Percentiles rank a stretch among this genome's conserved stretches.
These are phyloP conservation scores for Zaprionus taronus DNA, from an alignment of 1,140 invertebrate genomes.

Conservation along the genomic window DNA sequence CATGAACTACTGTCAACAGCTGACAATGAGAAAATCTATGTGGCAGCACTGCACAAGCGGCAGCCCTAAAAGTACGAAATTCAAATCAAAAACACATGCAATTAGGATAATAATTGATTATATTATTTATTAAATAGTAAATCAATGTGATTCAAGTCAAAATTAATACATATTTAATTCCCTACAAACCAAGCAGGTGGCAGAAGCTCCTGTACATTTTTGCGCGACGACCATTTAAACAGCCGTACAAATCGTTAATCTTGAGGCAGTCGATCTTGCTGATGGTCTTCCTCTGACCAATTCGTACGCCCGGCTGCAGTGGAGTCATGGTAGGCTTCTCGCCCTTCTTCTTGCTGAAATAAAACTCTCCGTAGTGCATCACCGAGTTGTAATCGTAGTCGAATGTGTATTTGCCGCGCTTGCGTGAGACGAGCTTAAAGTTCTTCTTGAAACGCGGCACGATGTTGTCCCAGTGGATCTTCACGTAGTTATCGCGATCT, in stretches of 20 bases:
- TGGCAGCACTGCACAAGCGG: neutral
- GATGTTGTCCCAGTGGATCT: conserved; percentile 91
- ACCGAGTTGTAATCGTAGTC: conserved; percentile 90
- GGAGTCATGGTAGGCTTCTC: conserved; percentile 86
- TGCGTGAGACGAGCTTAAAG: conserved; percentile 88
- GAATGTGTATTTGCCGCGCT: conserved; percentile 88
- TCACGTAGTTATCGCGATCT: conserved; percentile 92
- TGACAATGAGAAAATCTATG: neutral
- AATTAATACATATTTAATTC: conserved; percentile 42
- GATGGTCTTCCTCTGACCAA: conserved; percentile 88
- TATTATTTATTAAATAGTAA: conserved; percentile 59
- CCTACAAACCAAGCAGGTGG: conserved; percentile 86
- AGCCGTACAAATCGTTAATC: conserved; percentile 89
- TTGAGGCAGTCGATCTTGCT: conserved; percentile 90
- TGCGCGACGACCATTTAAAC: conserved; percentile 84
- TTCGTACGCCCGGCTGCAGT: conserved; percentile 83
- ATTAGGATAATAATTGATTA: neutral
- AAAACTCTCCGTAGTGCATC: conserved; percentile 90
- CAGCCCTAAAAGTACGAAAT: neutral
- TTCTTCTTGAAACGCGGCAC: conserved; percentile 87
- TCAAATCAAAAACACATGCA: neutral
- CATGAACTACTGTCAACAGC: neutral
- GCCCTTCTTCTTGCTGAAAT: conserved; percentile 84
- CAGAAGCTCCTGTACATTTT: conserved; percentile 88
- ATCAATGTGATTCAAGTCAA: conserved; percentile 81